phyloP scores from a whole-genome alignment of 2,888 invertebrate species.

The Drosophila glabriapex region DNA sequence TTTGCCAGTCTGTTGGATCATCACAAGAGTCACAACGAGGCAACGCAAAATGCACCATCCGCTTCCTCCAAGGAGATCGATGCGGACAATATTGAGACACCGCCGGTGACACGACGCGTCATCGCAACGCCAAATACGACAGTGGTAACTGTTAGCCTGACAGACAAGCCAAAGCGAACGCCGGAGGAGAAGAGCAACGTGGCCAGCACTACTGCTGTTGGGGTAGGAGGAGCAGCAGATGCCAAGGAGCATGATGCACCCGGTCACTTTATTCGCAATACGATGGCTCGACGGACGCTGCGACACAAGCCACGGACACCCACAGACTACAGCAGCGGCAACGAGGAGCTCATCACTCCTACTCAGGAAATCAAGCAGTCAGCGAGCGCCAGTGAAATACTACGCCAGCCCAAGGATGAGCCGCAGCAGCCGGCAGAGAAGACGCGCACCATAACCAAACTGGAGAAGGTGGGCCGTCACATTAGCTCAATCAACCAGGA shows the following conservation, averaged over 20 bases:
- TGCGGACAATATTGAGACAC: conserved; percentile 96
- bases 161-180: conserved; percentile 61
- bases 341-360: conserved; percentile 86
- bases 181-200: conserved; percentile 33
- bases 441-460: conserved; percentile 82
- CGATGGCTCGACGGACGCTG: conserved; percentile 92
- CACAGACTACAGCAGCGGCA: conserved; percentile 87
- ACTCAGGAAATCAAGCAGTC: conserved; percentile 74
- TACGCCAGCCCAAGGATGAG: conserved; percentile 48
- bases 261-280: conserved; percentile 93
- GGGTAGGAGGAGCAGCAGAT: background rate
- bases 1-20: conserved; percentile 73
- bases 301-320: conserved; percentile 90
- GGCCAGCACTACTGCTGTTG: background rate
- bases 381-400: conserved; percentile 63
- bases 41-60: conserved; percentile 46
- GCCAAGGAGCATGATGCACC: conserved; percentile 86
- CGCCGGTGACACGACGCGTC: conserved; percentile 90
- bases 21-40: conserved; percentile 79
- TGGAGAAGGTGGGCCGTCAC: conserved; percentile 87
- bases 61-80: conserved; percentile 91
- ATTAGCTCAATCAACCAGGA: conserved; percentile 90
- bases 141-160: conserved; percentile 75
- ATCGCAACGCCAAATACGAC: conserved; percentile 76
- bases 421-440: conserved; percentile 82